Conservation (phyloP, 2,797 vertebrate species). For the Onychomys torridus region DNA sequence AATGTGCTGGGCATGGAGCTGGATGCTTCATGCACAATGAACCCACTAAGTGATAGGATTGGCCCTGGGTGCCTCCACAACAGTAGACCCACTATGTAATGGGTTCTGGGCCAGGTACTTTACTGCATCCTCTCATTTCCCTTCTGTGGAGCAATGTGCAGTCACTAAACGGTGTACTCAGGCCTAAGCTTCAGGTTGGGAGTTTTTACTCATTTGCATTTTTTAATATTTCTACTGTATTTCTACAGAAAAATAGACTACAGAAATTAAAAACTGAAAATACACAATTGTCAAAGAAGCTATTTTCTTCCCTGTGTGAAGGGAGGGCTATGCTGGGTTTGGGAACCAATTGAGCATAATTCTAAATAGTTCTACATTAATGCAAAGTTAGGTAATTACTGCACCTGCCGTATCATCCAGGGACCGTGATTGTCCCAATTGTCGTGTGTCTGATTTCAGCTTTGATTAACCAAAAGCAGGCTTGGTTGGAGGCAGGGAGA, state of each 20-base stretch:
- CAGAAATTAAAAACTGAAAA: constrained; percentile 8
- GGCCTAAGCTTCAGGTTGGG: not conserved
- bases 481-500: constrained; percentile 30
- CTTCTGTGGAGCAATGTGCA: accelerated
- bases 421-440: not conserved
- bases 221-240: constrained; percentile 8
- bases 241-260: constrained; percentile 28
- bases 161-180: not conserved
- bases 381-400: not conserved
- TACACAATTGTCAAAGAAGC: not conserved
- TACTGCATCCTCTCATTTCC: not conserved
- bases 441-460: constrained; percentile 23
- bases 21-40: not conserved
- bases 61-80: not conserved
- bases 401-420: not conserved
- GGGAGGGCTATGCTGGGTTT: not conserved
- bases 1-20: not conserved
- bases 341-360: not conserved
- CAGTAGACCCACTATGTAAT: not conserved
- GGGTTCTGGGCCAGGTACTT: not conserved
- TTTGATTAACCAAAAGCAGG: constrained; percentile 49
- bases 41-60: not conserved
- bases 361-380: not conserved
- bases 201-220: not conserved
- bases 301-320: not conserved